Percentiles rank a stretch among this genome's conserved stretches.
Evolutionary conservation across 2,113 vertebrate genomes (phyloP).

Genomic region (Tragelaphus scriptus): DNA sequence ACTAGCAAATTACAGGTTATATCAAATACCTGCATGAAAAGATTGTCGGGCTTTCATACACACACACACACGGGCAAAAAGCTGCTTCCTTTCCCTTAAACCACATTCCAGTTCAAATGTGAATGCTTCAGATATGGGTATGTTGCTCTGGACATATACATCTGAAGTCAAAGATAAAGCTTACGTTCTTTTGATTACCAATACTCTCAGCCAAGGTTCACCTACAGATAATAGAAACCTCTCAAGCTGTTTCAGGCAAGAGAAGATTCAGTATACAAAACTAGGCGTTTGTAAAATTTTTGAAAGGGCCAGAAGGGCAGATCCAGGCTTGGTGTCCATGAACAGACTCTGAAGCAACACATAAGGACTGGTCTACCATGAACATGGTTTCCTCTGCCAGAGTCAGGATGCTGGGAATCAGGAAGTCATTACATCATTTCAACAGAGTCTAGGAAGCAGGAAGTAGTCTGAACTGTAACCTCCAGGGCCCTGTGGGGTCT

Average conservation of each 20-base stretch:
- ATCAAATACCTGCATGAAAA: slow-evolving; percentile 1
- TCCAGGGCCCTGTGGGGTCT: not conserved
- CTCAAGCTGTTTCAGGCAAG: not conserved
- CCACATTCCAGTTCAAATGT: not conserved
- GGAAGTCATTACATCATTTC: not conserved
- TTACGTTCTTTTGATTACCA: not conserved
- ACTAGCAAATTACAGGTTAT: not conserved
- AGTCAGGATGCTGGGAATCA: not conserved
- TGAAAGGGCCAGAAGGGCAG: not conserved
- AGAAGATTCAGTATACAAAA: not conserved
- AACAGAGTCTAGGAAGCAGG: not conserved
- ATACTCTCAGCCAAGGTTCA: not conserved
- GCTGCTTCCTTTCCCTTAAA: not conserved
- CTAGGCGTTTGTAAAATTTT: not conserved
- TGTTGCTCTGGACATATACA: not conserved
- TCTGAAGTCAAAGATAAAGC: not conserved
- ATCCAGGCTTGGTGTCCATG: not conserved
- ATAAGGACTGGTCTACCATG: not conserved
- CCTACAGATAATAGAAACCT: not conserved
- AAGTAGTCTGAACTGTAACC: not conserved
- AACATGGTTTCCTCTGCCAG: not conserved
- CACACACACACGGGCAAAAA: not conserved
- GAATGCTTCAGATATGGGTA: not conserved
- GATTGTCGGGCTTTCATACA: not conserved
- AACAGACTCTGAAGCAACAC: not conserved